These are phyloP conservation scores for Eretmochelys imbricata DNA, from an alignment of 2,113 vertebrate species.

Conservation along the genomic window DNA sequence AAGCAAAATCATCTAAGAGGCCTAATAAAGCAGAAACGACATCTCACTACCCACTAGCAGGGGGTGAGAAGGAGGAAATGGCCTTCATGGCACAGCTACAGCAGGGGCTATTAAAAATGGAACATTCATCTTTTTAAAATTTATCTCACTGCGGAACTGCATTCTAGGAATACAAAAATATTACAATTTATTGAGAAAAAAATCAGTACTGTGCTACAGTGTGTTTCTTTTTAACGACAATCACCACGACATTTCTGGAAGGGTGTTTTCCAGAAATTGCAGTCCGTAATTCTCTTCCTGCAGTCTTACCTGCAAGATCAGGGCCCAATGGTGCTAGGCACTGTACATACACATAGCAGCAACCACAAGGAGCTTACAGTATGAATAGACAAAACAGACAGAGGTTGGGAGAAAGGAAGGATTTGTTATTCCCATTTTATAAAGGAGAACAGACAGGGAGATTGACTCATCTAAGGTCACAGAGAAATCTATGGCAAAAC, in stretches of 20 bases:
- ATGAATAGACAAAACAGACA: background rate
- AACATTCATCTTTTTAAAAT: background rate
- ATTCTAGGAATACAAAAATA: background rate
- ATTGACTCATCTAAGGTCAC: background rate
- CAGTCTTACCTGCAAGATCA: background rate
- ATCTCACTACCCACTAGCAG: fast-evolving
- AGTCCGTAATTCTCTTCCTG: background rate
- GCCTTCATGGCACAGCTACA: background rate
- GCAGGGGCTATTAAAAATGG: background rate
- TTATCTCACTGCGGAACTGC: background rate
- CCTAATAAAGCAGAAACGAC: background rate
- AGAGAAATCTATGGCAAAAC: background rate
- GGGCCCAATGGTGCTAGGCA: background rate
- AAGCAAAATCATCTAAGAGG: background rate
- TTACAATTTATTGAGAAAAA: background rate
- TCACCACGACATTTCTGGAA: fast-evolving
- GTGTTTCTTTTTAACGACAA: background rate
- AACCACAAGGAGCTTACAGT: background rate
- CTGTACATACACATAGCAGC: too few species aligned
- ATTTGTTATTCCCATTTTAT: background rate
- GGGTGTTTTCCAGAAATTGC: background rate
- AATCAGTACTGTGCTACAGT: background rate
- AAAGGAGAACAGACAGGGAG: background rate
- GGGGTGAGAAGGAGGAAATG: background rate
- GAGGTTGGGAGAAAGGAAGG: background rate